phyloP scores from a whole-genome alignment of 2,797 vertebrate species.

The Chaunax sp. region DNA sequence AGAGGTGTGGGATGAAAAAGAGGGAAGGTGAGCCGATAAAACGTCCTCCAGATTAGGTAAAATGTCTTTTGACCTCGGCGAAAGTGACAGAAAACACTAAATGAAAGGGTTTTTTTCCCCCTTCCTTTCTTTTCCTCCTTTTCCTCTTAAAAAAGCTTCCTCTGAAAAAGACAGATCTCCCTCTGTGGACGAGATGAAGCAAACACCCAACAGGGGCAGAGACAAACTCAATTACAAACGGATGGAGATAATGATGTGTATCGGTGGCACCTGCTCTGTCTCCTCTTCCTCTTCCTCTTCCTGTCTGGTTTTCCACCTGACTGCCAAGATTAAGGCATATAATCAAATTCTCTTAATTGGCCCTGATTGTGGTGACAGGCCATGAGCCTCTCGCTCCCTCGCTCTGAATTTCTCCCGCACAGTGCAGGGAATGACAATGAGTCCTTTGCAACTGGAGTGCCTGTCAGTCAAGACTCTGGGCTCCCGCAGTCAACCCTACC shows the following conservation, averaged over 20 bases:
- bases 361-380: slow-evolving; percentile 52
- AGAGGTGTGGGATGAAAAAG: not conserved
- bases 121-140: not conserved
- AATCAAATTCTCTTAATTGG: slow-evolving; percentile 74
- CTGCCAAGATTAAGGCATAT: slow-evolving; percentile 69
- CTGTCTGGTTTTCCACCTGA: slow-evolving; percentile 67
- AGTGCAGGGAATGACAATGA: slow-evolving; percentile 45
- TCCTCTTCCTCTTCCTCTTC: slow-evolving; percentile 51
- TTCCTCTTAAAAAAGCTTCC: not conserved
- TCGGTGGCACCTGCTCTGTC: slow-evolving; percentile 64
- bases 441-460: not conserved
- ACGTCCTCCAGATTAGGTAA: not conserved
- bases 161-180: not conserved
- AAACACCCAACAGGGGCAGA: slow-evolving; percentile 22
- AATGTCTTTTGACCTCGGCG: not conserved
- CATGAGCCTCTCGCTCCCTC: slow-evolving; percentile 25
- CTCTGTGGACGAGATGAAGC: slow-evolving; percentile 23
- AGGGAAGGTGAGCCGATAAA: not conserved
- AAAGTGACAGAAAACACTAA: no score
- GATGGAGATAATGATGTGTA: slow-evolving; percentile 61
- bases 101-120: not conserved
- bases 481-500: slow-evolving; percentile 11
- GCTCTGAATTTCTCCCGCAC: not conserved
- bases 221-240: slow-evolving; percentile 60
- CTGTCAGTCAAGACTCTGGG: slow-evolving; percentile 64